Conservation (phyloP, 2,797 vertebrate species). For the Chaunax sp. region DNA sequence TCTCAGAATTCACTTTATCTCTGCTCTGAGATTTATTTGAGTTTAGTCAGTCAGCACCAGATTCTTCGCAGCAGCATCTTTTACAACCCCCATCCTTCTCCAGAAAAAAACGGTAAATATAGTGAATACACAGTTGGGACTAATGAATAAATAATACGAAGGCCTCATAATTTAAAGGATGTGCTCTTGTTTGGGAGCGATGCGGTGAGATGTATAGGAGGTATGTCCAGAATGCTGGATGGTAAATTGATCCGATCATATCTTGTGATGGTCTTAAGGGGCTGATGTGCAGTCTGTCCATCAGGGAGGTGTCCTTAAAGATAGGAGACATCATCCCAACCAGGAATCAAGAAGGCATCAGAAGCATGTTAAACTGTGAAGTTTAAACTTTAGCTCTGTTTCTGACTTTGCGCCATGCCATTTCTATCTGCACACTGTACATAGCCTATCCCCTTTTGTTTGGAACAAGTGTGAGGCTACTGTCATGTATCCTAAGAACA, state of each 20-base stretch:
- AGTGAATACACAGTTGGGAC: constrained; percentile 26
- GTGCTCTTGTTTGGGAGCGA: constrained; percentile 13
- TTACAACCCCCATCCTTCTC: neutral
- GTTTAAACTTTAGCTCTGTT: neutral
- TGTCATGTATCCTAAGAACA: no score
- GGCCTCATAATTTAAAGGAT: constrained; percentile 16
- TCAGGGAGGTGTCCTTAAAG: constrained; percentile 15
- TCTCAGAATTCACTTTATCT: constrained; percentile 75
- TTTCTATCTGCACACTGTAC: neutral
- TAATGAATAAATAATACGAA: constrained; percentile 23
- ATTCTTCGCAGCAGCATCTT: constrained; percentile 26
- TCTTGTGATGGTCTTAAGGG: constrained; percentile 35
- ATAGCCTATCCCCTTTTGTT: no score
- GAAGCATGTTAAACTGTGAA: neutral
- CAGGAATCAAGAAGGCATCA: constrained; percentile 19
- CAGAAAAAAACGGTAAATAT: constrained; percentile 42
- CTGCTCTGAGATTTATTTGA: constrained; percentile 63
- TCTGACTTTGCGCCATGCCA: neutral
- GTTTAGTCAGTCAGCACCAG: constrained; percentile 49
- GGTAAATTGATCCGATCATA: constrained; percentile 55
- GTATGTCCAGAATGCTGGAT: constrained; percentile 6
- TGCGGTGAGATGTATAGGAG: neutral
- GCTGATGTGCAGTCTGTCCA: constrained; percentile 4
- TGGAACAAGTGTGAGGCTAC: no score
- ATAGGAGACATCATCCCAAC: neutral